Evolutionary conservation across 2,113 vertebrate species (phyloP), one percentile per base, ranked within the genome.

Genomic region (Pholis gunnellus): DNA sequence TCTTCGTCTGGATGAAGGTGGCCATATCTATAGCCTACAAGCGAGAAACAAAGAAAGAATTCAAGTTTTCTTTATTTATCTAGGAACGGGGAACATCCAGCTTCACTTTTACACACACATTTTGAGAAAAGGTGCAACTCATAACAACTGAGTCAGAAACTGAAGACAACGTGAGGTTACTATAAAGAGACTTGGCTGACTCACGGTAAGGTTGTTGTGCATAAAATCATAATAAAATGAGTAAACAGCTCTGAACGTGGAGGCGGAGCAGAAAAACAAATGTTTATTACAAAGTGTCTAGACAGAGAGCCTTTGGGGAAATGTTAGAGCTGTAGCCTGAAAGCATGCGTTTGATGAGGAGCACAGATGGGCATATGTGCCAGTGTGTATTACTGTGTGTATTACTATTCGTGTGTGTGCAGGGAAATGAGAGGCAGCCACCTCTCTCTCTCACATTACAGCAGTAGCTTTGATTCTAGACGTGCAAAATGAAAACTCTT

Each of bases 1-100:
- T 96, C 90, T 98, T 96, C 3, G 97, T 96, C 92, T 99, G 98
- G 94, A 99, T 99, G 92, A 97, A 97, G 50, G 95, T 94, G 79
- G 98, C 98, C 81, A 99, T 93, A 92, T 99, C 98, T 44, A 96
- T 95, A 38, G 97, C 97, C 98, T 99, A 3, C 1, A 71, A 50
- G 10, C 2, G 71, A 14, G 0, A 74, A 76, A 60, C 2, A 48
- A 66, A 46, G 4, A 50, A 48, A 2, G 1, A 17, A 17, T 38
- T 38, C 6, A 6, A 38, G 5, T 38, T 38, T 38, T n/a, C 42
- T n/a, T 22, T 18, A 52, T n/a, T 13, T 9, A 38, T 71, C 20
- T 20, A 27, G 13, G 1, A 25, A 25, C 8, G 20, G 5, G 17
- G 9, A 34, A 56, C 31, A 18, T n/a, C 13, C 36, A 34, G 57